Base-by-base conservation (phyloP, 2,113 vertebrate genomes). In the Megaceryle torquata region DNA sequence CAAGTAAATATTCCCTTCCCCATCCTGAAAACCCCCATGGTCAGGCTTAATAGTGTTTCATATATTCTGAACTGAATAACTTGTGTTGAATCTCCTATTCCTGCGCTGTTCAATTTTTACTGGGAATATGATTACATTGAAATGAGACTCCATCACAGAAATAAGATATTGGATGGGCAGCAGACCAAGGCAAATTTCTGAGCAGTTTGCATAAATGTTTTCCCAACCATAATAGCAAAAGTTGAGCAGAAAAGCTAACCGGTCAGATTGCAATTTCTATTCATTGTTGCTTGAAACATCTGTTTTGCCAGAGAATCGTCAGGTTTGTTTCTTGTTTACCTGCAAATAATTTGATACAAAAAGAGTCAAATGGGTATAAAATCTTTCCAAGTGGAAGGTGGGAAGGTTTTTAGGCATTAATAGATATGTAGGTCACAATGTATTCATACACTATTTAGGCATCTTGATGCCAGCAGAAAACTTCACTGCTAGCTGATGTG, bases 41-140 rank as follows among this genome's bases (percentile, higher is more conserved):
- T 64, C 60, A 33, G 31, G 50, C 93, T 95, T 94, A 95, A 93
- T 83, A 88, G 67, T 76, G 37, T 86, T 92, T 90, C 65, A 22
- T 94, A 22, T 88, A 63, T 91, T 93, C 96, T 51, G 76, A 79
- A 91, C 85, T 70, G 74, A 90, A 85, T 93, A 94, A 94, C 82
- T 91, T 82, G 60, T 91, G 88, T 95, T 3, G 4, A 82, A 89
- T 94, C 82, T 94, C 68, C 86, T 50, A 37, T 91, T 89, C 92
- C 88, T 75, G 82, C 59, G 31, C 71, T 82, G 53, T 69, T 91
- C 80, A 90, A 37, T 96, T 95, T 94, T 96, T 92, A 33, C 84
- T 95, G 72, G 93, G 88, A 96, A 95, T 95, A 84, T 95, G 95
- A 96, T 94, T 97, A 91, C 95, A 85, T n/a, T 86, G 94, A 97